Percentiles rank a stretch among this genome's conserved stretches.
phyloP scores from a whole-genome alignment of 1,140 invertebrate species.

The Philotrypesis tridentata region DNA sequence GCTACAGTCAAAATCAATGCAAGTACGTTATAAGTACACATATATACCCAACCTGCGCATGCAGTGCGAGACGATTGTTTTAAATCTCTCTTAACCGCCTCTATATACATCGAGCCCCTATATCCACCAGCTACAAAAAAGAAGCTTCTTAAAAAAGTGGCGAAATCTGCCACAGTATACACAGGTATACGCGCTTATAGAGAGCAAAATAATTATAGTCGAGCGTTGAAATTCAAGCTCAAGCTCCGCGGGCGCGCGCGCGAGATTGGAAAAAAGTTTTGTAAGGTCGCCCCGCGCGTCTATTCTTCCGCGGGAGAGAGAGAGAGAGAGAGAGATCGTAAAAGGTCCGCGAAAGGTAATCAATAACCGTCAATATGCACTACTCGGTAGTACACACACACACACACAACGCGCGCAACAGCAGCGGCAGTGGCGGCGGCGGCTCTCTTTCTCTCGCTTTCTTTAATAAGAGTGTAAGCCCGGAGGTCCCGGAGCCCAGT shows the following conservation, averaged over 20 bases:
- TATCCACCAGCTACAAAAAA: too few relatives aligned
- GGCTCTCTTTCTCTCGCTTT: slow-evolving; percentile 11
- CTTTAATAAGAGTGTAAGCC: slow-evolving; percentile 68
- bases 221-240: background rate
- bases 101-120: too few relatives aligned
- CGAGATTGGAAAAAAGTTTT: slow-evolving; percentile 43
- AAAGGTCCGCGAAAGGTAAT: slow-evolving; percentile 61
- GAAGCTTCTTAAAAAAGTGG: too few relatives aligned
- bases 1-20: too few relatives aligned
- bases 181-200: too few relatives aligned
- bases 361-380: slow-evolving; percentile 70
- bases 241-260: background rate
- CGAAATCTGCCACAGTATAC: too few relatives aligned
- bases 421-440: background rate
- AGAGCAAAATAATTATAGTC: slow-evolving; percentile 17
- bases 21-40: too few relatives aligned
- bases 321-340: slow-evolving; percentile 54
- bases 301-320: slow-evolving; percentile 54
- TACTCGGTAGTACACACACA: slow-evolving; percentile 35
- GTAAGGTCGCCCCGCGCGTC: slow-evolving; percentile 43
- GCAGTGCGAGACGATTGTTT: too few relatives aligned
- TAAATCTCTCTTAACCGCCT: too few relatives aligned
- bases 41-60: too few relatives aligned
- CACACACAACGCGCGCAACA: background rate
- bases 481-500: slow-evolving; percentile 61